Evolutionary conservation across 2,113 vertebrate species (phyloP), one percentile per base, ranked within the genome.

Genomic region (Trogon melanurus): DNA sequence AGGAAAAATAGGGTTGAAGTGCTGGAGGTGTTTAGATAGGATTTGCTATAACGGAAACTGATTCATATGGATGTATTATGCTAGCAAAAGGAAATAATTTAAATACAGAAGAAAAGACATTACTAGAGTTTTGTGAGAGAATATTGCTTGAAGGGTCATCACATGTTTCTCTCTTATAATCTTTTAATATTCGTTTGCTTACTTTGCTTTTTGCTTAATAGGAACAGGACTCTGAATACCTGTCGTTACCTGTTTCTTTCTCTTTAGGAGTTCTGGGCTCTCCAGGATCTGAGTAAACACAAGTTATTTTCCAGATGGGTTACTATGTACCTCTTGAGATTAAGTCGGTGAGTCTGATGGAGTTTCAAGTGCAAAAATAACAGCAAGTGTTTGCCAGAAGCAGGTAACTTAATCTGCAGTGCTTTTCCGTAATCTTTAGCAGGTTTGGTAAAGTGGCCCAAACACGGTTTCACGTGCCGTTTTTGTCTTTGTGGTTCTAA

Each of bases 221-320:
- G 73, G 9, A 85, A 50, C 18, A 79, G 22, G 65, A 51, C 76
- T 82, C 41, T 58, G 7, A 60, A 51, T 65, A 60, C 9, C 11
- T 13, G 1, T 19, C 6, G 32, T 45, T 92, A 91, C 83, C 27
- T 73, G 6, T 89, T 74, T 93, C 27, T 94, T 96, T 95, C 78
- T 85, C 47, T 93, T 38, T 67, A 97, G 98, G 93, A 98, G 91
- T 98, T 98, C 88, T 98, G 98, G 98, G 98, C 98, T 79, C 96
- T 98, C 47, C 85, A 95, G 79, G 97, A 97, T 58, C 92, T 98
- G 85, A 73, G 96, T 16, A 95, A 96, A 72, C 98, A 98, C 34
- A 34, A 96, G 61, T 85, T 96, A 29, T 99, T 98, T 95, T 93
- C 97, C 79, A 96, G 97, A 17, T 98, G 98, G 98, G 96, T 98